Base-by-base conservation (phyloP, 1,140 invertebrate species). In the Orchesella cincta region DNA sequence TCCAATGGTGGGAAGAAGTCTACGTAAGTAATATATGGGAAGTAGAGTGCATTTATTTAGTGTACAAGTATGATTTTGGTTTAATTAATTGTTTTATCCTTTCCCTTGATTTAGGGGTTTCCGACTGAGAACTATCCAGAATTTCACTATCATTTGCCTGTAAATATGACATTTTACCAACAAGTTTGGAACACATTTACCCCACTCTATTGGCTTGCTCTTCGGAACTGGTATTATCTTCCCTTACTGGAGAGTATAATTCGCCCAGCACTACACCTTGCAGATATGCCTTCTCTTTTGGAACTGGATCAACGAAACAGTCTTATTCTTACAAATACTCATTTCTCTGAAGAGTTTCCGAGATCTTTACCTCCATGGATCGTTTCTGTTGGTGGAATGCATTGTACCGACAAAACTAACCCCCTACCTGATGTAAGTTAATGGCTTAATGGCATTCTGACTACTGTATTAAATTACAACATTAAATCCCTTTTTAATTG, bases 311-410 rank as follows among this genome's bases (percentile, higher is more conserved):
- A 78, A 28, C 34, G 39, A 67, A 76, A 83, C 0, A 82, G 83
- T 39, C 79, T 89, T 78, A 81, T 90, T 20, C 82, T 91, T 36
- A 82, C 89, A 0, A 91, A 90, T 78, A 86, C 84, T 31, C 88
- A 91, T 81, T 87, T 86, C 31, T 85, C 87, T 0, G 81, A 89
- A 12, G 85, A 86, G 29, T 85, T 85, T 31, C 85, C 88, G 0
- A 83, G 86, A 14, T 88, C 89, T 0, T 83, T 86, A 34, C 80
- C 88, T 0, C 88, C 88, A 34, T 89, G 89, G 77, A 85, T 91
- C 14, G 84, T 91, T 52, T 89, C 91, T 82, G 84, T 92, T 18
- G 89, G 89, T 0, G 89, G 89, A 0, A 84, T 91, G 78, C 90
- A 90, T 28, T 64, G 33, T 26, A 36, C 26, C 62, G 74, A 78